Base-by-base conservation (phyloP, 1,140 invertebrate genomes). In the Centruroides sculpturatus region DNA sequence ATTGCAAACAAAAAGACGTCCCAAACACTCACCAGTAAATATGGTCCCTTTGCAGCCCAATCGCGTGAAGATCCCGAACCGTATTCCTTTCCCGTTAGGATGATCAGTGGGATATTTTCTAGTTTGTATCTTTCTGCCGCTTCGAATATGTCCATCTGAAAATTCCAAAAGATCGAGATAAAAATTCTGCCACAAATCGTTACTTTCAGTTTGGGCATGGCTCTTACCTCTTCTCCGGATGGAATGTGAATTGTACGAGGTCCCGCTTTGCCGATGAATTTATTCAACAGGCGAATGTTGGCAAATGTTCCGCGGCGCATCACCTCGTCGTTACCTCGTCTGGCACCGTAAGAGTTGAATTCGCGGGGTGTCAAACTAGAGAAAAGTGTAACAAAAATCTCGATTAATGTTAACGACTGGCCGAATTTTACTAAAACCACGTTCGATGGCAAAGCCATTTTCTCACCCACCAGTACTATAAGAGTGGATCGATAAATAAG, bases 1-100 rank as follows among this genome's bases (percentile, higher is more conserved):
- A 23, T 2, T 23, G 23, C 23, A 23, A 23, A 23, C 23, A 23
- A 23, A 1, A 35, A 59, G 35, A 46, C 13, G 35, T 8, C 12
- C 35, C 2, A 56, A 59, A 46, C 23, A 77, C 77, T 76, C 73
- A 87, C 86, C 71, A 94, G 75, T 47, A 98, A 78, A 75, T 83
- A 93, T 0, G 94, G 93, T 66, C 95, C 96, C 73, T 99, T 99
- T 0, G 96, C 96, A 3, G 95, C 95, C 94, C 96, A 94, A 79
- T 97, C 95, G 57, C 96, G 78, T 5, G 91, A 95, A 1, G 92
- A 96, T 35, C 75, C 75, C 7, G 87, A 92, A 1, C 96, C 96
- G 71, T 98, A 99, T 71, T 99, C 94, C 75, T 98, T 98, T 0
- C 96, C 96, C 52, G 92, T 92, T 5, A 99, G 76, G 10, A 92